A percentile compares a stretch with the other conserved stretches of the same genome.
These are phyloP conservation scores for Zaprionus bogoriensis DNA, from an alignment of 2,888 invertebrate genomes.

Conservation along the genomic window DNA sequence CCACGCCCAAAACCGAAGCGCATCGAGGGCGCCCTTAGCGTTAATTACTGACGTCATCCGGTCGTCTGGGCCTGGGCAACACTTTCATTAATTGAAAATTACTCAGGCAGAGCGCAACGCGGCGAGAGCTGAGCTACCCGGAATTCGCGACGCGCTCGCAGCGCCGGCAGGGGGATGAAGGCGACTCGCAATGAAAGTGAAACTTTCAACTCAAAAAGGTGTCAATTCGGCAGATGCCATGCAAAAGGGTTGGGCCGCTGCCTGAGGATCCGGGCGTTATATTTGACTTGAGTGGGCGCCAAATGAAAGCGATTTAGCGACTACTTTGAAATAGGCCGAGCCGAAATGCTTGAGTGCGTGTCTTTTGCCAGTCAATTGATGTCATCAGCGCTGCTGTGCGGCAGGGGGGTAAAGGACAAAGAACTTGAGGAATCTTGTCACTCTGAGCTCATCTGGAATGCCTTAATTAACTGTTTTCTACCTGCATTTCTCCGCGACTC, in stretches of 20 bases:
- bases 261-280: slow-evolving; percentile 24
- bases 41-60: slow-evolving; percentile 57
- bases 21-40: slow-evolving; percentile 36
- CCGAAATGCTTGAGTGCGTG: slow-evolving; percentile 23
- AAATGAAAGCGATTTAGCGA: slow-evolving; percentile 32
- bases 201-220: slow-evolving; percentile 70
- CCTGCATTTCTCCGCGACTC: slow-evolving; percentile 9
- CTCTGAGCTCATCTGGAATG: neutral
- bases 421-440: no score
- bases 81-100: slow-evolving; percentile 76
- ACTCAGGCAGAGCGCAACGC: slow-evolving; percentile 55
- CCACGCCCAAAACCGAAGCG: slow-evolving; percentile 30
- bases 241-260: slow-evolving; percentile 46
- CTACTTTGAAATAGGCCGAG: slow-evolving; percentile 11
- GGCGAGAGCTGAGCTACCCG: slow-evolving; percentile 44
- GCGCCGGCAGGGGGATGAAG: neutral
- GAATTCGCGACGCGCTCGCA: slow-evolving; percentile 57
- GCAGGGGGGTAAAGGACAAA: no score
- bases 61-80: slow-evolving; percentile 20
- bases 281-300: slow-evolving; percentile 26
- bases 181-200: slow-evolving; percentile 64
- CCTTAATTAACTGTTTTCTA: slow-evolving; percentile 1
- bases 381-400: slow-evolving; percentile 36
- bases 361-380: slow-evolving; percentile 41
- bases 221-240: slow-evolving; percentile 62